Evolutionary conservation across 2,888 invertebrate genomes (phyloP), one percentile per base, ranked within the genome.

Genomic region (Flexamia atlantica): DNA sequence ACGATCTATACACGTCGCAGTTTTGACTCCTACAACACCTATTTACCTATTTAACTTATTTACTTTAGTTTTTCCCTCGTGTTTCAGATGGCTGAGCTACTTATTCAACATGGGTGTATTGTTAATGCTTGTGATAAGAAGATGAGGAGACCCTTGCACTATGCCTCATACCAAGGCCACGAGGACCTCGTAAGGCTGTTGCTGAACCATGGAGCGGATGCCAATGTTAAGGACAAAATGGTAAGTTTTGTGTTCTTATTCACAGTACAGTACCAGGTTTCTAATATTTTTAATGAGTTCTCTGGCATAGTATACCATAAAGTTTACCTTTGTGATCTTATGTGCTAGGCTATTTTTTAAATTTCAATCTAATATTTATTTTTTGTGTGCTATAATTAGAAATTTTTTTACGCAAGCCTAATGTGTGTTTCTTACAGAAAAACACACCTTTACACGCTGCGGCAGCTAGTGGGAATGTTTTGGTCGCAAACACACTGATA

Each of bases 371-470:
- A n/a, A n/a, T n/a, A n/a, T n/a, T n/a, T n/a, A n/a, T n/a, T n/a
- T n/a, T n/a, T n/a, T n/a, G n/a, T n/a, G n/a, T n/a, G n/a, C n/a
- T n/a, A n/a, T n/a, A n/a, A n/a, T n/a, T n/a, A n/a, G n/a, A n/a
- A n/a, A n/a, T n/a, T n/a, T n/a, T n/a, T n/a, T n/a, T n/a, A n/a
- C n/a, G n/a, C n/a, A n/a, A n/a, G n/a, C n/a, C n/a, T n/a, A n/a
- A n/a, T n/a, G n/a, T n/a, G n/a, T 36, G 4, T 9, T 36, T 64
- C 40, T 84, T 72, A 0, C 68, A 90, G 87, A 89, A 91, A 87
- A 93, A 92, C 87, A 93, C 94, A 4, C 93, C 94, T 0, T 89
- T 94, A 81, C 94, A 94, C 88, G 92, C 93, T 14, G 93, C 93
- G 2, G 92, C 92, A 5, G 92, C 93, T 42, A 91, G 91, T 86